Evolutionary conservation across 2,797 vertebrate species (phyloP), one percentile per base, ranked within the genome.

Genomic region (Megalops cyprinoides): DNA sequence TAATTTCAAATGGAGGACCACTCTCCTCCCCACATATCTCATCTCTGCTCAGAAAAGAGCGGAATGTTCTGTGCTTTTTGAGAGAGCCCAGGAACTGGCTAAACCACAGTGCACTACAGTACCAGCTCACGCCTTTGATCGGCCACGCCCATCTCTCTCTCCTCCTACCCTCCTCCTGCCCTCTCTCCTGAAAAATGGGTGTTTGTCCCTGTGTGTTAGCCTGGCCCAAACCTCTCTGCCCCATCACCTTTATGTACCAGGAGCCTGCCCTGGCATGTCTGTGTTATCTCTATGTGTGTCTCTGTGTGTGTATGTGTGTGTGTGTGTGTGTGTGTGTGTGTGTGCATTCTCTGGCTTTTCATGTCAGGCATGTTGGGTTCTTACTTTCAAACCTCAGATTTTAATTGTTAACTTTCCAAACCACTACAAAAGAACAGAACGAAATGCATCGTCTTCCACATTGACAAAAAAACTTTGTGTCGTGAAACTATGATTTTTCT

Each of bases 381-480:
- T 79, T 75, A 48, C 46, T 82, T 76, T 74, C 74, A 84, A 55
- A 80, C 77, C 65, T 80, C 53, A 60, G 49, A 75, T 82, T 76
- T 83, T 56, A 71, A 83, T 42, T 83, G 82, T 83, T 79, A 76
- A 75, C 49, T 76, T 79, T 80, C 77, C 74, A 69, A 87, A 87
- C 88, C 71, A 83, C 85, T 49, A 60, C 78, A 77, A 85, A 85
- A 79, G 80, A 86, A 81, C 76, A 85, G 87, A 89, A 86, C 81
- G 77, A 83, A 79, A 77, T 82, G 65, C 84, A 89, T 91, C 85
- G 89, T 94, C 91, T 91, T 89, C 89, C 90, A 85, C 86, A 81
- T 85, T 81, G 87, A 92, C 88, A 86, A 87, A 67, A 88, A 87
- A 86, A 90, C 84, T 87, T 90, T 90, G 88, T 90, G 71, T 89